Evolutionary conservation across 2,797 vertebrate genomes (phyloP), one percentile per base, ranked within the genome.

Genomic region (Myiotriccus ornatus): DNA sequence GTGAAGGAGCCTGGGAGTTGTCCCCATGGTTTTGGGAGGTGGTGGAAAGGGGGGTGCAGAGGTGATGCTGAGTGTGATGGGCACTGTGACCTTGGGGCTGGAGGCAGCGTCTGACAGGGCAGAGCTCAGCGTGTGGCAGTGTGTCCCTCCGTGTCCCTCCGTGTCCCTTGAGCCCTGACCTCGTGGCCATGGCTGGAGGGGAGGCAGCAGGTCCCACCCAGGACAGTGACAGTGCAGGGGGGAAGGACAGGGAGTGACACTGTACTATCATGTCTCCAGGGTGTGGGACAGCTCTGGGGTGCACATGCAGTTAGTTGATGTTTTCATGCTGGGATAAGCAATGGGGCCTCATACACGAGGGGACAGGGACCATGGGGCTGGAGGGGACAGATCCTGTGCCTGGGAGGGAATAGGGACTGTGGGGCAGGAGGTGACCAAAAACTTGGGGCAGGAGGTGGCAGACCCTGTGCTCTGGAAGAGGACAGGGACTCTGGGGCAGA

Each of bases 41-140:
- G 41, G 9, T 59, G 67, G 37, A 20, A 49, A 74, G 8, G 53
- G 21, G 22, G 28, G 12, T 17, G 47, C 16, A 2, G 78, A 16
- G 68, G 52, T 56, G 63, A 39, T 43, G 4, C 28, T 63, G 62
- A 2, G 43, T 3, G 47, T 4, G 46, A 8, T 1, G 19, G 32
- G 41, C 25, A 16, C 43, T 57, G 60, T 49, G 34, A 39, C 43
- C 4, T n/a, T 18, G 14, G 14, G 14, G 9, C 7, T 55, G 49
- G 23, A 28, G 47, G 27, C 23, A 44, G 30, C 16, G 62, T 30
- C 35, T 5, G 2, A 34, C 22, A 28, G 34, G 41, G 23, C 2
- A 28, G 14, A 41, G 41, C 39, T 68, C 63, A 25, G 34, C 15
- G 0, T 0, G 3, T 10, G n/a, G 25, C 28, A 1, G 0, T 2